Evolutionary conservation across 1,140 invertebrate genomes (phyloP).

Genomic region (Drosophila bocki): DNA sequence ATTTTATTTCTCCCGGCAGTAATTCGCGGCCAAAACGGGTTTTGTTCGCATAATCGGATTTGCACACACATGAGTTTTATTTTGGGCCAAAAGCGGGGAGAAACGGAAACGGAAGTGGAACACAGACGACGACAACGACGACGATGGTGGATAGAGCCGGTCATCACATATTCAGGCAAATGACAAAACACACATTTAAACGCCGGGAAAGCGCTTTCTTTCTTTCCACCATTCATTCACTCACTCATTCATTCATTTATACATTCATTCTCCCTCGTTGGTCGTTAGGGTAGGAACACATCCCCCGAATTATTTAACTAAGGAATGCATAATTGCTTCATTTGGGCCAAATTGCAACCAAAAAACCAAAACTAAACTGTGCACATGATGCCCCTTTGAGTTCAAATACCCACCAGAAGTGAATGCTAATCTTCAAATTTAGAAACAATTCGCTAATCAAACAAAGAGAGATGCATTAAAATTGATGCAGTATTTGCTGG

Average conservation of each 20-base stretch:
- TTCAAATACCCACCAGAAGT: background rate
- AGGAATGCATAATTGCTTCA: conserved; percentile 45
- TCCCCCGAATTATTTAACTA: conserved; percentile 16
- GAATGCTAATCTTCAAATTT: conserved; percentile 14
- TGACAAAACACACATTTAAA: conserved; percentile 51
- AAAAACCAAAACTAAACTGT: background rate
- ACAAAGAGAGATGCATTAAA: conserved; percentile 13
- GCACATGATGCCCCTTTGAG: background rate
- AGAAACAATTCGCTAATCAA: conserved; percentile 41
- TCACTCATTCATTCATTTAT: background rate
- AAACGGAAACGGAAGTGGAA: background rate
- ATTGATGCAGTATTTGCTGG: conserved; percentile 1
- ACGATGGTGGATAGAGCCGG: conserved; percentile 1
- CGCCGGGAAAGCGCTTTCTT: conserved; percentile 41
- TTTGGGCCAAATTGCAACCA: conserved; percentile 14
- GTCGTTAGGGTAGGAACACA: conserved; percentile 18
- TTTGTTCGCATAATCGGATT: conserved; percentile 81
- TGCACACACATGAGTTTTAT: conserved; percentile 27
- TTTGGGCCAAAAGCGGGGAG: background rate
- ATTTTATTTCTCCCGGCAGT: conserved; percentile 79
- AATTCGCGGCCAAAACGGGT: conserved; percentile 72
- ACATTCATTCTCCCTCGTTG: conserved; percentile 26
- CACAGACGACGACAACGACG: background rate
- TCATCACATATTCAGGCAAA: conserved; percentile 39
- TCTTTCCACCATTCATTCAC: conserved; percentile 1